Conservation (phyloP, 2,888 invertebrate species). For the Drosophila leonis region DNA sequence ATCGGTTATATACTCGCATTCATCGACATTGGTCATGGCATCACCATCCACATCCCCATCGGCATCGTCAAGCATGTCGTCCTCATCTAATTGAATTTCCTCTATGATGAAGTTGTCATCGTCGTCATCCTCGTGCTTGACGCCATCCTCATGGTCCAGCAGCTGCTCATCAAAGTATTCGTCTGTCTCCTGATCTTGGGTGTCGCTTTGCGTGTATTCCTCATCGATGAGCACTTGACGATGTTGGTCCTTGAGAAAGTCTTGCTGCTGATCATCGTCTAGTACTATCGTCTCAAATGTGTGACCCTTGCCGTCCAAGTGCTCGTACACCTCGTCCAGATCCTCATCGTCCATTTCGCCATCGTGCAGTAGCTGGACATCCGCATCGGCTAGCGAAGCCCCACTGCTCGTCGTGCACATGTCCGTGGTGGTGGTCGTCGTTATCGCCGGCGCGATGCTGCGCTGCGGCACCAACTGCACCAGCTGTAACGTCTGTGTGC, state of each 20-base stretch:
- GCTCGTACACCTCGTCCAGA: slow-evolving; percentile 76
- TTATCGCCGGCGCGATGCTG: slow-evolving; percentile 47
- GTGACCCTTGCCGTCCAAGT: slow-evolving; percentile 68
- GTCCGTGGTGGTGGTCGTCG: slow-evolving; percentile 53
- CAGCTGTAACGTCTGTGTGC: slow-evolving; percentile 82
- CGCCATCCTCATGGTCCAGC: slow-evolving; percentile 64
- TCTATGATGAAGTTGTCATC: slow-evolving; percentile 81
- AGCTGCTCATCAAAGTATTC: slow-evolving; percentile 69
- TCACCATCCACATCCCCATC: slow-evolving; percentile 66
- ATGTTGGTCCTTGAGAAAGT: slow-evolving; percentile 67
- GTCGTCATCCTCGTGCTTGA: slow-evolving; percentile 76
- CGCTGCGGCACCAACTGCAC: slow-evolving; percentile 81
- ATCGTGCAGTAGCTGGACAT: slow-evolving; percentile 79
- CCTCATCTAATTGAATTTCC: slow-evolving; percentile 82
- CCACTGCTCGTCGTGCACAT: slow-evolving; percentile 68
- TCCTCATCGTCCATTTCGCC: slow-evolving; percentile 77
- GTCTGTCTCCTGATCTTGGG: slow-evolving; percentile 74
- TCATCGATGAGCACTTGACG: slow-evolving; percentile 83
- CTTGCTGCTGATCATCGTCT: slow-evolving; percentile 81
- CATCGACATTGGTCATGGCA: slow-evolving; percentile 71
- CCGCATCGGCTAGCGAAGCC: slow-evolving; percentile 71
- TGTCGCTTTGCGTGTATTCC: slow-evolving; percentile 77
- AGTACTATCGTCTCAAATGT: slow-evolving; percentile 82
- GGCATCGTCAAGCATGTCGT: slow-evolving; percentile 79
- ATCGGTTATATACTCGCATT: slow-evolving; percentile 72